These are phyloP conservation scores for Tipula helvola DNA, from an alignment of 2,888 invertebrate species.

Conservation along the genomic window DNA sequence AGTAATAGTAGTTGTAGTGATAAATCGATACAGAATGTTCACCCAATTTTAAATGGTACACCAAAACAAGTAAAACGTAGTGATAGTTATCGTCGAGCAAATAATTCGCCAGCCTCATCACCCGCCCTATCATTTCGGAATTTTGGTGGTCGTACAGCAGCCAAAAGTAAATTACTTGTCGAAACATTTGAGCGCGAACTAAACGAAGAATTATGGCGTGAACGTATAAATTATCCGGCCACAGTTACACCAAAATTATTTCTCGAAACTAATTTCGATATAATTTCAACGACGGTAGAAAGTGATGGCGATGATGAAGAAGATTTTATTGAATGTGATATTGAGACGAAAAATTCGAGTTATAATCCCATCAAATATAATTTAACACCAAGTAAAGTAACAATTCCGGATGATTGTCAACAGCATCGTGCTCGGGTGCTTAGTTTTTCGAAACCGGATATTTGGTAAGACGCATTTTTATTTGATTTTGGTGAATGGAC, in stretches of 20 bases:
- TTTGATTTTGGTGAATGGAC: not conserved
- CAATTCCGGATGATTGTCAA: conserved; percentile 46
- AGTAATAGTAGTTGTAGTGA: not conserved
- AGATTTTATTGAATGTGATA: conserved; percentile 31
- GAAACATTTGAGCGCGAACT: conserved; percentile 49
- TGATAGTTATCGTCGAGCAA: conserved; percentile 74
- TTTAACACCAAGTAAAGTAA: conserved; percentile 40
- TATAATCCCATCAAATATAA: not conserved
- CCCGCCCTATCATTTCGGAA: not conserved
- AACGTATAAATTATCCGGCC: conserved; percentile 57
- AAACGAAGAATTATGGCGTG: conserved; percentile 47
- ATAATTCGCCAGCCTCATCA: conserved; percentile 26
- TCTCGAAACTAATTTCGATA: not conserved
- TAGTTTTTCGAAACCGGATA: conserved; percentile 46
- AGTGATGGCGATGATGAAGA: conserved; percentile 36
- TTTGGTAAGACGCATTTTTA: conserved; percentile 39
- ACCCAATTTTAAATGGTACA: conserved; percentile 21
- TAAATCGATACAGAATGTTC: conserved; percentile 17
- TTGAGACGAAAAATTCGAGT: not conserved
- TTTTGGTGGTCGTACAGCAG: not conserved
- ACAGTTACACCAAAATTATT: conserved; percentile 45
- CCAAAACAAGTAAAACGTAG: conserved; percentile 55
- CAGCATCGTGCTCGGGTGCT: conserved; percentile 52
- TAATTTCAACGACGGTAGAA: not conserved
- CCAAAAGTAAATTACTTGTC: conserved; percentile 36